A percentile compares a stretch with the other conserved stretches of the same genome.
These are phyloP conservation scores for Ibidorhyncha struthersii DNA, from an alignment of 2,113 vertebrate species.

Conservation along the genomic window DNA sequence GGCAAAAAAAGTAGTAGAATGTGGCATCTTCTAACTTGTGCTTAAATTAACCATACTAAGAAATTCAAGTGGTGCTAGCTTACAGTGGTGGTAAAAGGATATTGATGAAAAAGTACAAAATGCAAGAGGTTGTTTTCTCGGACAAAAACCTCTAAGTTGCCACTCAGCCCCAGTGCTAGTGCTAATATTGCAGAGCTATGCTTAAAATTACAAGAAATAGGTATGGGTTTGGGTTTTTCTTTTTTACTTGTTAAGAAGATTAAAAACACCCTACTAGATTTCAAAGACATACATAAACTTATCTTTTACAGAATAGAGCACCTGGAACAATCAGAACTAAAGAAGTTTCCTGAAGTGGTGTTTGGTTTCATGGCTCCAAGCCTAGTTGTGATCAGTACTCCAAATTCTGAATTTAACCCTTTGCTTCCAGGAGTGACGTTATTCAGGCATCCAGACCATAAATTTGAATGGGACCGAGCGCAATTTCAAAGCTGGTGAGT, in stretches of 20 bases:
- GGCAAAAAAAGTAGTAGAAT: background rate
- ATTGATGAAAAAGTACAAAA: background rate
- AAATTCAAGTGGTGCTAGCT: background rate
- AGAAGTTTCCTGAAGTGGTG: constrained; percentile 85
- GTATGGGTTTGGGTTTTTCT: fast-evolving
- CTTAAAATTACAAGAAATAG: background rate
- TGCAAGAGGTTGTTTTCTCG: background rate
- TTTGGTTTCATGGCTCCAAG: constrained; percentile 91
- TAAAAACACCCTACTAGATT: background rate
- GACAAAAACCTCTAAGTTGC: background rate
- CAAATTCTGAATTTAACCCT: constrained; percentile 91
- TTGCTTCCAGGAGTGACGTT: constrained; percentile 77
- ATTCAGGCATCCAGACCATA: constrained; percentile 90
- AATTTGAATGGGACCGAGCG: constrained; percentile 90
- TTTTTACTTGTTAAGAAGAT: background rate
- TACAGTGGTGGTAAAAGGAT: background rate
- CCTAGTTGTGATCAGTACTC: constrained; percentile 88
- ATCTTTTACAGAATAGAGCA: constrained; percentile 88
- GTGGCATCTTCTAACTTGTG: background rate
- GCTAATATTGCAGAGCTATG: background rate
- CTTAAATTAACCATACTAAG: background rate
- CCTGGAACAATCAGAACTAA: constrained; percentile 80
- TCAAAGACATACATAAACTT: background rate
- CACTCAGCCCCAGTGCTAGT: background rate
- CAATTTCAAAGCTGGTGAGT: constrained; percentile 90